Conservation (phyloP, 1,140 invertebrate genomes). For the Caerostris darwini region DNA sequence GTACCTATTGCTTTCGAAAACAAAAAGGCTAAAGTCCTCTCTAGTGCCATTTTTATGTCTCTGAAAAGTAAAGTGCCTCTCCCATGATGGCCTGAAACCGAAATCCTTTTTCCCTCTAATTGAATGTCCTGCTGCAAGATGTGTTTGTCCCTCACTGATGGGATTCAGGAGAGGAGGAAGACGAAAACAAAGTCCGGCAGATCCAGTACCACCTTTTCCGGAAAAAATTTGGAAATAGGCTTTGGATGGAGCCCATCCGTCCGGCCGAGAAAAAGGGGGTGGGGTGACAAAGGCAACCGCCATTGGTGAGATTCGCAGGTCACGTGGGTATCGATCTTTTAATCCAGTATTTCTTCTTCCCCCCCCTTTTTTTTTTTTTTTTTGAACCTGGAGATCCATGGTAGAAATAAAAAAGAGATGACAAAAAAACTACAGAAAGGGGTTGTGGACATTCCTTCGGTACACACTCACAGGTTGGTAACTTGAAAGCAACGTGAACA, state of each 20-base stretch:
- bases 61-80: too few species aligned
- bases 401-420: background rate
- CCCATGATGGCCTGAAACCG: too few species aligned
- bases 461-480: constrained; percentile 10
- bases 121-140: background rate
- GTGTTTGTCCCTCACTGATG: background rate
- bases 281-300: background rate
- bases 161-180: background rate
- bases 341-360: background rate
- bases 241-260: constrained; percentile 16
- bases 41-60: too few species aligned
- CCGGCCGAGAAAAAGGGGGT: background rate
- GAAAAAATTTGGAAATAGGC: constrained; percentile 5
- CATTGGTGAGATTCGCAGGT: background rate
- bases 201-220: background rate
- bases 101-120: background rate
- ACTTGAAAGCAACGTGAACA: background rate
- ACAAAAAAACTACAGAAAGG: background rate
- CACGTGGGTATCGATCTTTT: constrained; percentile 19
- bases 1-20: too few species aligned
- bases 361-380: too few species aligned
- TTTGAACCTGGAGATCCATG: background rate
- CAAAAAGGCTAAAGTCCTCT: too few species aligned
- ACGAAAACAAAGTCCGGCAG: background rate
- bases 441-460: background rate